Percentiles rank a stretch among this genome's conserved stretches.
Conservation (phyloP, 1,140 invertebrate species). For the Brachionus plicatilis region DNA sequence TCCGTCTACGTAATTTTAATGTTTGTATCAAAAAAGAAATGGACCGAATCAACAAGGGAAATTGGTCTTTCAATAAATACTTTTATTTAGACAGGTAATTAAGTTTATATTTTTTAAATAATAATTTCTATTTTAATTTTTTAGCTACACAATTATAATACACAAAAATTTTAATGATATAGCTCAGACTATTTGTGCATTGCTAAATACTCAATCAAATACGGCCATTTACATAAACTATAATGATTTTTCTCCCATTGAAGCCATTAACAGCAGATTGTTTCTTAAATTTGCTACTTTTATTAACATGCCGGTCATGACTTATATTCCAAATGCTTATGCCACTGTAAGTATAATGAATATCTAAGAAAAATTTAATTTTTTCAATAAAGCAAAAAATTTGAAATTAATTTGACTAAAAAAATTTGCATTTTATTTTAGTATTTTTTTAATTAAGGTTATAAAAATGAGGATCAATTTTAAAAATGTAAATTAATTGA, state of each 20-base stretch:
- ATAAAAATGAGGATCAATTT: too few species aligned
- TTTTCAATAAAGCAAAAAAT: too few species aligned
- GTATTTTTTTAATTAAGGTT: too few species aligned
- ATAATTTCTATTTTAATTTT: neutral
- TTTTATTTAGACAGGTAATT: slow-evolving; percentile 36
- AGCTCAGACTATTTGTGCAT: slow-evolving; percentile 1
- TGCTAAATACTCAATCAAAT: slow-evolving; percentile 35
- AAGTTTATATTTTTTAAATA: neutral
- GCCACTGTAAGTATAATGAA: neutral
- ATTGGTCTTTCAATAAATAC: slow-evolving; percentile 13
- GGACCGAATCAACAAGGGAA: slow-evolving; percentile 20
- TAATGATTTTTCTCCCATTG: slow-evolving; percentile 30
- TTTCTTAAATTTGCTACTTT: slow-evolving; percentile 15
- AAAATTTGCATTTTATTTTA: too few species aligned
- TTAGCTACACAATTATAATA: slow-evolving; percentile 38
- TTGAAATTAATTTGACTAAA: too few species aligned
- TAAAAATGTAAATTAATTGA: too few species aligned
- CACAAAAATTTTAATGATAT: slow-evolving; percentile 39
- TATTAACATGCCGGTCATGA: slow-evolving; percentile 35
- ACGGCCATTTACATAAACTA: slow-evolving; percentile 26
- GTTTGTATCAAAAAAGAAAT: slow-evolving; percentile 39
- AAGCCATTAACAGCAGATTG: slow-evolving; percentile 29
- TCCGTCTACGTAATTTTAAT: slow-evolving; percentile 37
- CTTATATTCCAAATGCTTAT: slow-evolving; percentile 38
- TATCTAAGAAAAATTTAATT: too few species aligned